Percentiles rank a stretch among this genome's conserved stretches.
Evolutionary conservation across 2,113 vertebrate genomes (phyloP).

Genomic region (Pterocles gutturalis): DNA sequence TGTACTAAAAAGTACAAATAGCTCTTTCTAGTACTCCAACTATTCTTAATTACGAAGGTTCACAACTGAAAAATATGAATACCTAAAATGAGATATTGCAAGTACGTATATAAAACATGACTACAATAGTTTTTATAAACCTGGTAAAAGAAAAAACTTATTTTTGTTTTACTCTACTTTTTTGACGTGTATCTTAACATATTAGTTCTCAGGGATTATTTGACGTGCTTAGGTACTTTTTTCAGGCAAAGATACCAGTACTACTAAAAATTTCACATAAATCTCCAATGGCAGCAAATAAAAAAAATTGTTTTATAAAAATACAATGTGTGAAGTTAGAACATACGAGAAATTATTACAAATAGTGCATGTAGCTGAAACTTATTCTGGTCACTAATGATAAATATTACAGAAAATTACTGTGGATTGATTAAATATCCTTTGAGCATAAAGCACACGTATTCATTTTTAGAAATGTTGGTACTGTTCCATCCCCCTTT

Average conservation of each 20-base stretch:
- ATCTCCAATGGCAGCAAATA: background rate
- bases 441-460: constrained; percentile 29
- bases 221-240: background rate
- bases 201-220: background rate
- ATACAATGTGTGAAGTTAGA: background rate
- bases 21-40: background rate
- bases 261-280: background rate
- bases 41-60: background rate
- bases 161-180: background rate
- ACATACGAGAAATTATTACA: background rate
- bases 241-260: background rate
- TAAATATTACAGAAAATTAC: background rate
- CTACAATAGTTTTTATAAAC: background rate
- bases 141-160: background rate
- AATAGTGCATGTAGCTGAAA: constrained; percentile 3
- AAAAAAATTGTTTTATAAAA: background rate
- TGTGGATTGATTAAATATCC: constrained; percentile 24
- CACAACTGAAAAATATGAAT: background rate
- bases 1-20: background rate
- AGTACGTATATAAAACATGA: background rate
- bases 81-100: background rate
- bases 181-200: background rate
- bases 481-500: constrained; percentile 33
- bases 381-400: constrained; percentile 44
- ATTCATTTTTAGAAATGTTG: constrained; percentile 69